phyloP scores from a whole-genome alignment of 2,113 vertebrate genomes.

The Lethenteron camtschaticum region DNA sequence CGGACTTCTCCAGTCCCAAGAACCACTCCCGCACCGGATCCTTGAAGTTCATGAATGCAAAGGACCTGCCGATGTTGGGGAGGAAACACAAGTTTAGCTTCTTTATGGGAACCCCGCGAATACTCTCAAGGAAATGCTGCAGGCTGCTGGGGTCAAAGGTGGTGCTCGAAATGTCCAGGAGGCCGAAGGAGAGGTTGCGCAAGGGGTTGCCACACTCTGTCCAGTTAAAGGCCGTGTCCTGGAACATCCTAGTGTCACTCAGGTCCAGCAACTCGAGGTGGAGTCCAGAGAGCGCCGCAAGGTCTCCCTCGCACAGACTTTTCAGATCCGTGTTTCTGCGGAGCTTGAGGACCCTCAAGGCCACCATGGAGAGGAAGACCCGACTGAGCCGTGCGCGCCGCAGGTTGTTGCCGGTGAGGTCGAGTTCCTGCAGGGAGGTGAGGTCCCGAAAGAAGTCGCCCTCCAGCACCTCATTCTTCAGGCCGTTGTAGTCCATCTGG shows the following conservation, averaged over 20 bases:
- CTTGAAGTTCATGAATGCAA: slow-evolving; percentile 12
- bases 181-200: slow-evolving; percentile 9
- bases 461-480: slow-evolving; percentile 11
- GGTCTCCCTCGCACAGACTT: slow-evolving; percentile 11
- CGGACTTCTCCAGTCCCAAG: slow-evolving; percentile 9
- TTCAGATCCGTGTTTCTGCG: slow-evolving; percentile 11
- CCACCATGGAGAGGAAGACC: slow-evolving; percentile 9
- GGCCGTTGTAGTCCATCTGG: slow-evolving; percentile 11
- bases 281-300: slow-evolving; percentile 7
- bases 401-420: slow-evolving; percentile 12
- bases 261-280: slow-evolving; percentile 12
- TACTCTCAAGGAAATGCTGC: slow-evolving; percentile 9
- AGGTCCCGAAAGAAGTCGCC: slow-evolving; percentile 10
- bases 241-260: slow-evolving; percentile 9
- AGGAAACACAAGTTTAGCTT: slow-evolving; percentile 10
- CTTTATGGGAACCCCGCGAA: slow-evolving; percentile 8
- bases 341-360: slow-evolving; percentile 9
- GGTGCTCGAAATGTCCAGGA: slow-evolving; percentile 14
- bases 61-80: slow-evolving; percentile 11
- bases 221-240: neutral
- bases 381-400: slow-evolving; percentile 9
- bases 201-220: slow-evolving; percentile 11
- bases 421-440: slow-evolving; percentile 11
- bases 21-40: slow-evolving; percentile 9
- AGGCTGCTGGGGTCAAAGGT: neutral